phyloP scores from a whole-genome alignment of 2,888 invertebrate genomes.

The Calephelis perditalis region DNA sequence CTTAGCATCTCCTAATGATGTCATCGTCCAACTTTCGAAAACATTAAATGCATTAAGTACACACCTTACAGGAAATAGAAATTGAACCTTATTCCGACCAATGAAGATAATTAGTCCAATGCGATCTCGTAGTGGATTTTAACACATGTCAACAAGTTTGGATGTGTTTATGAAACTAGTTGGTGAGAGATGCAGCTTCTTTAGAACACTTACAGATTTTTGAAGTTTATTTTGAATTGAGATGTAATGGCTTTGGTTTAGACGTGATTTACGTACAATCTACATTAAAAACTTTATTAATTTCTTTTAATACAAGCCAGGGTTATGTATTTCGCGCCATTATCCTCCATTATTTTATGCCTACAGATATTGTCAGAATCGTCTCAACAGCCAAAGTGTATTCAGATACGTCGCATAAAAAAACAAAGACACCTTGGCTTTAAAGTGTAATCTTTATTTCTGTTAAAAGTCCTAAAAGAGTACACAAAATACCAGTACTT shows the following conservation, averaged over 20 bases:
- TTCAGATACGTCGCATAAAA: too few species aligned
- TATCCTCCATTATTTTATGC: too few species aligned
- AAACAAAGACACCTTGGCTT: too few species aligned
- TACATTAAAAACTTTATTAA: too few species aligned
- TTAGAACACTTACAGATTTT: conserved; percentile 7
- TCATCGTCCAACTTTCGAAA: neutral
- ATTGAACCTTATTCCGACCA: neutral
- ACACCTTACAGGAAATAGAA: neutral
- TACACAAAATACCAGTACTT: too few species aligned
- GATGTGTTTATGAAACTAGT: conserved; percentile 1
- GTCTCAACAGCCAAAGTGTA: too few species aligned
- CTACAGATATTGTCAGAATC: too few species aligned
- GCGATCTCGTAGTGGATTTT: neutral
- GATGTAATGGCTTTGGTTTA: conserved; percentile 18
- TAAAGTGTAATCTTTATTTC: too few species aligned
- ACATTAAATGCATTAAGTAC: neutral
- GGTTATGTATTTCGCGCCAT: too few species aligned
- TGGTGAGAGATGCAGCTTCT: conserved; percentile 9
- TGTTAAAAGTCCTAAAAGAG: too few species aligned
- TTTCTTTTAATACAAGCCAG: too few species aligned
- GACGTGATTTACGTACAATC: too few species aligned
- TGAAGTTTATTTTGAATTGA: conserved; percentile 14
- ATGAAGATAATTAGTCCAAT: neutral
- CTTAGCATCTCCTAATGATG: neutral
- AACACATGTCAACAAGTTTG: conserved; percentile 4